These are phyloP conservation scores for Tyrannus savana DNA, from an alignment of 2,113 vertebrate genomes.

Conservation along the genomic window DNA sequence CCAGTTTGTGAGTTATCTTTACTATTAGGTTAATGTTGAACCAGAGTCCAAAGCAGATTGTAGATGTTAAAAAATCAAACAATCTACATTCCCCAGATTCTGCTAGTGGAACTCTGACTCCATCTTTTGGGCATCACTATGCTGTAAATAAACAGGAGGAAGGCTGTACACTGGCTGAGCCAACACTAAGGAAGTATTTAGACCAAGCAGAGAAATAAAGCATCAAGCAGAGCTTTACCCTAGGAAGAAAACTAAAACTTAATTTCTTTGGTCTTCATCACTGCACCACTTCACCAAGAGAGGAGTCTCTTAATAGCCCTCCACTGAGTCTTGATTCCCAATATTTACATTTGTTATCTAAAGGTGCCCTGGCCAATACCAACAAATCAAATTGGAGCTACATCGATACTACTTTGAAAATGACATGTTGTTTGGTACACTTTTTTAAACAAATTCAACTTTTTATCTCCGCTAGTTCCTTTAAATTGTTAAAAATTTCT, in stretches of 20 bases:
- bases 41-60: fast-evolving
- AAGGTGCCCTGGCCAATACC: background rate
- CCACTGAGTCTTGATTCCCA: background rate
- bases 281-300: background rate
- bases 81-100: background rate
- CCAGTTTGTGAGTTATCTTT: background rate
- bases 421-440: background rate
- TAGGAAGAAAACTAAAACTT: background rate
- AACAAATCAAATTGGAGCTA: background rate
- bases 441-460: background rate
- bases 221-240: background rate
- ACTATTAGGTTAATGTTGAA: background rate
- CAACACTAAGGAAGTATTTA: background rate
- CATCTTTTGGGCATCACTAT: background rate
- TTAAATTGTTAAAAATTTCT: background rate
- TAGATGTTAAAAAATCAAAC: background rate
- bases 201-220: background rate
- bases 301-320: background rate
- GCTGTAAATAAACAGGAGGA: background rate
- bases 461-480: background rate
- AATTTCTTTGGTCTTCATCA: background rate
- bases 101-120: slow-evolving; percentile 11
- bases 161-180: background rate
- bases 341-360: background rate
- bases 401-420: background rate